A percentile compares a stretch with the other conserved stretches of the same genome.
Conservation (phyloP, 2,113 vertebrate species). For the Morone chrysops region DNA sequence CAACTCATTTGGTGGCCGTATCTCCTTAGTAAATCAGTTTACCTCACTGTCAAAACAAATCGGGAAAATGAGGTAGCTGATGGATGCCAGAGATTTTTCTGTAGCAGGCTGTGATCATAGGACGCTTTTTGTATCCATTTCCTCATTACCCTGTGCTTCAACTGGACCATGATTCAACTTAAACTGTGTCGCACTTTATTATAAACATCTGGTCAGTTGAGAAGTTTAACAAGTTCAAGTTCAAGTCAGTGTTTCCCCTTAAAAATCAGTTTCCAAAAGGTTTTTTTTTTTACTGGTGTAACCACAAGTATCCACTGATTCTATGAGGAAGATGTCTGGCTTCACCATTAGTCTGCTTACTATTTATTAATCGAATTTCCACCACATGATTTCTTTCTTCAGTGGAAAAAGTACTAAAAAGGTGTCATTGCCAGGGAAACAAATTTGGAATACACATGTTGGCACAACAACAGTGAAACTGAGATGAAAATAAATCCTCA, state of each 20-base stretch:
- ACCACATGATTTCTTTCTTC: background rate
- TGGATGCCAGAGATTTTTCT: conserved; percentile 55
- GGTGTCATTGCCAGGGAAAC: background rate
- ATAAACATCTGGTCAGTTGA: conserved; percentile 23
- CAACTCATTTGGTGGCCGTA: conserved; percentile 45
- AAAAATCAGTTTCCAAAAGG: background rate
- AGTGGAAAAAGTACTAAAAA: background rate
- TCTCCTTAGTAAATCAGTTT: conserved; percentile 50
- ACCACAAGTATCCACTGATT: background rate
- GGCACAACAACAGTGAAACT: background rate
- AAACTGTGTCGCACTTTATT: conserved; percentile 48
- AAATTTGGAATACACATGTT: conserved; percentile 8
- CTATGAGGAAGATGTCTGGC: background rate
- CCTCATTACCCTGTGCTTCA: background rate
- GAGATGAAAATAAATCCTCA: background rate
- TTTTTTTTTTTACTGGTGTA: background rate
- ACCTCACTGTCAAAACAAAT: conserved; percentile 47
- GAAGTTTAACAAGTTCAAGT: background rate
- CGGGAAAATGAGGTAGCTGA: conserved; percentile 23
- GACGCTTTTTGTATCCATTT: background rate
- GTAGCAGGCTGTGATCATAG: conserved; percentile 43
- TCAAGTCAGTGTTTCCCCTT: background rate
- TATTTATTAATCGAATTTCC: background rate
- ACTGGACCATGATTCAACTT: background rate
- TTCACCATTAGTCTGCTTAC: background rate